Evolutionary conservation across 2,113 vertebrate species (phyloP).

Genomic region (Dipodomys stephensi): DNA sequence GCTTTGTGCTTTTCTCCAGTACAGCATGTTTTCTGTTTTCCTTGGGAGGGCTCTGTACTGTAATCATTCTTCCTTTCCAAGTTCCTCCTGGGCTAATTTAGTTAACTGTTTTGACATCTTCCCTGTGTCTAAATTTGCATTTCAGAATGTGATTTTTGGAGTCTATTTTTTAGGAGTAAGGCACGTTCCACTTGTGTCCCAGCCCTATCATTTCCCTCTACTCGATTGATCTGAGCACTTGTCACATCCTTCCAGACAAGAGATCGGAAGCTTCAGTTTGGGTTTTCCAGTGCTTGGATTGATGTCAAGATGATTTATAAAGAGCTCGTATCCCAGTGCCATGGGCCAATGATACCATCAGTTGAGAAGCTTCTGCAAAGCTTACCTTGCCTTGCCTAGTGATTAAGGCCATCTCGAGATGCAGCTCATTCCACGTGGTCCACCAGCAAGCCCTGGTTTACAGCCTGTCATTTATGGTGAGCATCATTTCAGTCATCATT

Average conservation of each 20-base stretch:
- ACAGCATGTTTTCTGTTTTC: slow-evolving; percentile 69
- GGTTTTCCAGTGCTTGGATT: slow-evolving; percentile 57
- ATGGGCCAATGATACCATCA: slow-evolving; percentile 17
- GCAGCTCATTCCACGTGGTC: background rate
- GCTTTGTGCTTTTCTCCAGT: slow-evolving; percentile 32
- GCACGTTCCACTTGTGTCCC: background rate
- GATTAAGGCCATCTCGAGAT: background rate
- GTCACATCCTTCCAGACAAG: slow-evolving; percentile 35
- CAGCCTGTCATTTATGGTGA: background rate
- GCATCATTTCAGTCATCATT: background rate
- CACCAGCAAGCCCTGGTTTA: background rate
- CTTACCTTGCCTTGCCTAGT: slow-evolving; percentile 26
- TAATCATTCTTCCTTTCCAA: slow-evolving; percentile 65
- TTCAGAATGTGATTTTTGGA: background rate
- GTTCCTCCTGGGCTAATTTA: slow-evolving; percentile 18
- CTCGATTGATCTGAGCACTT: background rate
- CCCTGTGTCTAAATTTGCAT: slow-evolving; percentile 20
- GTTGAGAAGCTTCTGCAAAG: slow-evolving; percentile 32
- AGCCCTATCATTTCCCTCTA: background rate
- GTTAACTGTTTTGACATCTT: slow-evolving; percentile 54
- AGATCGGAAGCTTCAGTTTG: background rate
- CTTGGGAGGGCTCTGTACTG: slow-evolving; percentile 41
- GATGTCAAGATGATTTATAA: slow-evolving; percentile 69
- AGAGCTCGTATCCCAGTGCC: background rate
- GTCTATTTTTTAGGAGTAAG: background rate